Conservation (phyloP, 2,113 vertebrate genomes). For the Semicossyphus pulcher region DNA sequence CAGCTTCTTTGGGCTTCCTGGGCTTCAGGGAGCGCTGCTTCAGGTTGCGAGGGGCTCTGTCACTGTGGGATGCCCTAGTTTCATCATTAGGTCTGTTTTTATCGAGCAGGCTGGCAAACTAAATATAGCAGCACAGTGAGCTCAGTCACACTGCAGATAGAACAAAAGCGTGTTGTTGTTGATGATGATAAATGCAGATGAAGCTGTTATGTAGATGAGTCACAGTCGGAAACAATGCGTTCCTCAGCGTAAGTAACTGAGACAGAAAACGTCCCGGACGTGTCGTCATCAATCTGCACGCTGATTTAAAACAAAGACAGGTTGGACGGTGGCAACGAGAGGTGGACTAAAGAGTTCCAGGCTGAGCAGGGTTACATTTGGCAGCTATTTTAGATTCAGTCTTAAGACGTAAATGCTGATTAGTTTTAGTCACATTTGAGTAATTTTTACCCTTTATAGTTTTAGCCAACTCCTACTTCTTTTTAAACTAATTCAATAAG, state of each 20-base stretch:
- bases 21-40: constrained; percentile 40
- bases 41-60: constrained; percentile 53
- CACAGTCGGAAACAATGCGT: neutral
- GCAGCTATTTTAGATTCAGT: no score
- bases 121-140: constrained; percentile 66
- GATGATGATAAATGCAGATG: constrained; percentile 26
- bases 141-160: constrained; percentile 39
- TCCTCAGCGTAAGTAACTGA: neutral
- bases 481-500: no score
- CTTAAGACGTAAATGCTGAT: no score
- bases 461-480: no score
- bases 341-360: no score
- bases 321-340: neutral
- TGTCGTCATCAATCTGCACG: neutral
- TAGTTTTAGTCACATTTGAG: no score
- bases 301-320: no score
- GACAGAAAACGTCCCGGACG: neutral
- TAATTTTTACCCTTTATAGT: no score
- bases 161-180: constrained; percentile 44
- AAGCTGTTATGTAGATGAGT: constrained; percentile 30
- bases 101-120: constrained; percentile 53
- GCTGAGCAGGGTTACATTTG: no score
- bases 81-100: constrained; percentile 70
- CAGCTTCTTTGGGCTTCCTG: constrained; percentile 38
- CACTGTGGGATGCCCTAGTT: constrained; percentile 68